These are phyloP conservation scores for Octodonta nipae DNA, from an alignment of 2,888 invertebrate species.

Conservation along the genomic window DNA sequence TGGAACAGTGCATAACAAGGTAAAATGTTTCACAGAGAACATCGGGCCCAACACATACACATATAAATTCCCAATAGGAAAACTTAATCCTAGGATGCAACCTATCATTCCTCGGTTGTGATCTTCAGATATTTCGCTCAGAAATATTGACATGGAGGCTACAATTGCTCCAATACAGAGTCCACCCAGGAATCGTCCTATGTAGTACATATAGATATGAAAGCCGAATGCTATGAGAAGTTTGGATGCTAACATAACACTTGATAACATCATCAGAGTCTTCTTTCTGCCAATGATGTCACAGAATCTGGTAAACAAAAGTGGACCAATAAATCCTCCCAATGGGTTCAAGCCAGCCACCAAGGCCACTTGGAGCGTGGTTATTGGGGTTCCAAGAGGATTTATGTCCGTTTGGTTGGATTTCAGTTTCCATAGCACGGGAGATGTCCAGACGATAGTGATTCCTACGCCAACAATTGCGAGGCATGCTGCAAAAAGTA, in stretches of 20 bases:
- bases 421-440: neutral
- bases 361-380: neutral
- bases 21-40: conserved; percentile 15
- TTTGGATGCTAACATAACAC: neutral
- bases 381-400: conserved; percentile 2
- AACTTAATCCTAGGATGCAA: conserved; percentile 57
- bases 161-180: conserved; percentile 53
- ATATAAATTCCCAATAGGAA: conserved; percentile 50
- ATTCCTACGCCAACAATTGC: neutral
- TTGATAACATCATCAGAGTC: neutral
- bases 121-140: conserved; percentile 70
- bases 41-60: conserved; percentile 54
- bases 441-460: conserved; percentile 4
- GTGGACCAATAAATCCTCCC: conserved; percentile 1
- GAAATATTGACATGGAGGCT: conserved; percentile 66
- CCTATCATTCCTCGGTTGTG: conserved; percentile 58
- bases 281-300: conserved; percentile 3
- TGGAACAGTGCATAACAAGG: conserved; percentile 16
- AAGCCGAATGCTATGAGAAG: neutral
- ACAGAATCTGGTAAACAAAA: neutral
- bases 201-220: conserved; percentile 27
- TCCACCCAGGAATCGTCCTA: conserved; percentile 46
- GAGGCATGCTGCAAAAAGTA: neutral
- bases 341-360: conserved; percentile 1
- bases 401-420: conserved; percentile 1